Conservation (phyloP, 2,113 vertebrate genomes). For the Lophotis ruficrista region DNA sequence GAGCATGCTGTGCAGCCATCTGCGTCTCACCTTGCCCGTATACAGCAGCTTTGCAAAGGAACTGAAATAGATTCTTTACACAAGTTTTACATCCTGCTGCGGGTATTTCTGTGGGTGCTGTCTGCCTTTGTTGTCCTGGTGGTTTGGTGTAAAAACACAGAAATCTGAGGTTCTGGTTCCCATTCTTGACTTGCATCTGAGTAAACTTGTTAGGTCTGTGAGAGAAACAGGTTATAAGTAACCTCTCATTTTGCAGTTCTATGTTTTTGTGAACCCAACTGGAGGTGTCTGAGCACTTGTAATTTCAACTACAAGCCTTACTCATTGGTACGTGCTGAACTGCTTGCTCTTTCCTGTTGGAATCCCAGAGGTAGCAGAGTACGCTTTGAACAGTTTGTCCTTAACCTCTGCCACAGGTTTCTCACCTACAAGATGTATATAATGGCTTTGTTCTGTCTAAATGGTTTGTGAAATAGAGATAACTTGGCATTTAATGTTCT, state of each 20-base stretch:
- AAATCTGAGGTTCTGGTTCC: not conserved
- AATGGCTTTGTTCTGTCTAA: not conserved
- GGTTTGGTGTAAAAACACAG: not conserved
- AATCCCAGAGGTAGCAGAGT: not conserved
- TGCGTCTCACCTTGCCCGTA: not conserved
- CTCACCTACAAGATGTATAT: not conserved
- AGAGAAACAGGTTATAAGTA: not conserved
- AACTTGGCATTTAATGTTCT: not conserved
- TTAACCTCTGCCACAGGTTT: not conserved
- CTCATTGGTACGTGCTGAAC: not conserved
- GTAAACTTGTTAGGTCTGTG: not conserved
- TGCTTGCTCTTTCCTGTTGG: not conserved
- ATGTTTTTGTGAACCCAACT: not conserved
- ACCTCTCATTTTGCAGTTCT: not conserved
- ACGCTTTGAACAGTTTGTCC: not conserved
- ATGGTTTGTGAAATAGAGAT: not conserved
- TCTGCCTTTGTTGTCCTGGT: not conserved
- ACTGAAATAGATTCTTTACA: not conserved
- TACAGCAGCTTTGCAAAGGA: not conserved
- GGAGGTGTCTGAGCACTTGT: not conserved
- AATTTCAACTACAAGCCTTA: not conserved
- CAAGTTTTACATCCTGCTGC: not conserved
- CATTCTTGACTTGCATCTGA: not conserved
- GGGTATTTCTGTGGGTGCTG: not conserved
- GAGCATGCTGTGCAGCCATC: fast-evolving